phyloP scores from a whole-genome alignment of 2,888 invertebrate species.

The Himalopsyche japonica region DNA sequence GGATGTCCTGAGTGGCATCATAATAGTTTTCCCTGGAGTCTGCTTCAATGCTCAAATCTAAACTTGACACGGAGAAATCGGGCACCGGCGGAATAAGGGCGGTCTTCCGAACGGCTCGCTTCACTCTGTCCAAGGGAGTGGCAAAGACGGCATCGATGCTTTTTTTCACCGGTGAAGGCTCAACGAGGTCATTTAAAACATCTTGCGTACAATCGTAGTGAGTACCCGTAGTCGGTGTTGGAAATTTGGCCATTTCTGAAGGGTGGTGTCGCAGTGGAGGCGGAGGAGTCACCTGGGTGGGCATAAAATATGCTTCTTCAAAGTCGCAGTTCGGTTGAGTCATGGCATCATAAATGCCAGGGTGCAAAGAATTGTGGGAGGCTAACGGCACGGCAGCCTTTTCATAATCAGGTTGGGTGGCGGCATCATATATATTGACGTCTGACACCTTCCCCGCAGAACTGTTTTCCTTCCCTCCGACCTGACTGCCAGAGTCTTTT shows the following conservation, averaged over 20 bases:
- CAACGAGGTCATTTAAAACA: slow-evolving; percentile 4
- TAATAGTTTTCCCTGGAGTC: not conserved
- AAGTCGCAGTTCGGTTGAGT: not conserved
- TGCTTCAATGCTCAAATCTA: not conserved
- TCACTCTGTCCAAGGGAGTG: not conserved
- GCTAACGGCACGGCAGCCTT: not conserved
- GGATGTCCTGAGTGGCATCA: slow-evolving; percentile 1
- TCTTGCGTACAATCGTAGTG: slow-evolving; percentile 30
- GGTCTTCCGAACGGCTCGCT: not conserved
- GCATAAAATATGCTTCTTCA: not conserved
- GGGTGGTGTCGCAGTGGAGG: not conserved
- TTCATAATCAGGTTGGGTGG: not conserved
- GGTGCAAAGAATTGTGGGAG: not conserved
- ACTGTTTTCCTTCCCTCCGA: not conserved
- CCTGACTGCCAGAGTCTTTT: not conserved
- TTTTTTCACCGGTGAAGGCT: not conserved
- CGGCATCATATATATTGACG: not conserved
- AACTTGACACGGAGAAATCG: not conserved
- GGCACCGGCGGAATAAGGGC: not conserved
- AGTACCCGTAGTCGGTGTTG: not conserved
- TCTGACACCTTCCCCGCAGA: not conserved
- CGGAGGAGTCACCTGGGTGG: no score
- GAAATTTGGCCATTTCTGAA: not conserved
- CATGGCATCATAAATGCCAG: not conserved
- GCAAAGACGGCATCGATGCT: not conserved